Evolutionary conservation across 2,113 vertebrate genomes (phyloP).

Genomic region (Chloropsis hardwickii): DNA sequence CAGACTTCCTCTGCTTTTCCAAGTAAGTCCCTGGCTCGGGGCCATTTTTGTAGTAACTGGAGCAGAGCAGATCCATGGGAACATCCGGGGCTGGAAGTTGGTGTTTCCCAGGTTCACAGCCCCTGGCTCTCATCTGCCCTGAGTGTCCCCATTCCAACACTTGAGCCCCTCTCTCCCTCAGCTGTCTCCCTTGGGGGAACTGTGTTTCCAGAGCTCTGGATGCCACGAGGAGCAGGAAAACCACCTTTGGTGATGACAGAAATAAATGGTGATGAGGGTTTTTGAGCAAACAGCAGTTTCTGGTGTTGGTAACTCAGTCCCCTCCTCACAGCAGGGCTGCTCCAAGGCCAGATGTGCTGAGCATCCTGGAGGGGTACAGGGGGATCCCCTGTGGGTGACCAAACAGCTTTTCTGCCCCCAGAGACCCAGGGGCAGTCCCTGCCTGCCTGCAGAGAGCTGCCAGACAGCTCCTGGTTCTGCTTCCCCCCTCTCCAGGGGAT

Average conservation of each 20-base stretch:
- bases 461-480: background rate
- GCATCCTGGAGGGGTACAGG: background rate
- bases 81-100: background rate
- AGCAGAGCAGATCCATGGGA: conserved; percentile 34
- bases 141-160: background rate
- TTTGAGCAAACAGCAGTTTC: background rate
- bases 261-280: background rate
- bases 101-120: background rate
- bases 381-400: background rate
- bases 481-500: background rate
- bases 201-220: background rate
- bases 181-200: background rate
- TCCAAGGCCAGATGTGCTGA: background rate
- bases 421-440: background rate
- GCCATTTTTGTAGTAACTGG: background rate
- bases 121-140: background rate
- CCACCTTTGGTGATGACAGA: background rate
- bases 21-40: conserved; percentile 1
- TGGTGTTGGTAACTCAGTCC: background rate
- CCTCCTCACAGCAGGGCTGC: fast-evolving
- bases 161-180: background rate
- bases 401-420: background rate
- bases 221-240: background rate
- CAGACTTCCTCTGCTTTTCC: conserved; percentile 58
- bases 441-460: background rate